Percentiles rank a stretch among this genome's conserved stretches.
phyloP scores from a whole-genome alignment of 2,113 vertebrate genomes.

The Bubo scandiacus region DNA sequence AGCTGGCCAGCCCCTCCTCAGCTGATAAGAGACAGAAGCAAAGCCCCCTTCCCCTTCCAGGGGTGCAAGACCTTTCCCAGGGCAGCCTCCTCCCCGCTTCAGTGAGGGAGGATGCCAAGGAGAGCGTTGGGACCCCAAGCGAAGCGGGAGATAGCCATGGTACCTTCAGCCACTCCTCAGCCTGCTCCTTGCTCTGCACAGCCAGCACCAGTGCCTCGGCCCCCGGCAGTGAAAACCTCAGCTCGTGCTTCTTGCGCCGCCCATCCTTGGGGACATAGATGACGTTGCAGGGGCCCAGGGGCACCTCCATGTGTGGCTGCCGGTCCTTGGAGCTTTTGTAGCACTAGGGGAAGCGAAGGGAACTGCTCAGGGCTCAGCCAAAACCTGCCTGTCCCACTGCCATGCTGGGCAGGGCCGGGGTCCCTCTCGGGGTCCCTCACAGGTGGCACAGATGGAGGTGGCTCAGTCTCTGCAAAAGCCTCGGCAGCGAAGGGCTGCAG shows the following conservation, averaged over 20 bases:
- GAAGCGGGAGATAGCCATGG: fast-evolving
- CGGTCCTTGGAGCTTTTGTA: conserved; percentile 96
- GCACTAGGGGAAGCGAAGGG: conserved; percentile 76
- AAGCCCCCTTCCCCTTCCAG: background rate
- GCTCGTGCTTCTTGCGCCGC: conserved; percentile 92
- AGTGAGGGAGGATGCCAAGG: background rate
- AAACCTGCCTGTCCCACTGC: background rate
- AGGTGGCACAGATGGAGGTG: background rate
- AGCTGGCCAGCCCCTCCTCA: background rate
- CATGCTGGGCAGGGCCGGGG: background rate
- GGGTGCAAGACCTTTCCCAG: background rate
- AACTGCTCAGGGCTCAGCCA: background rate
- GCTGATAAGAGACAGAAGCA: background rate
- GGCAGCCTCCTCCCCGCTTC: background rate
- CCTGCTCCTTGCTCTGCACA: conserved; percentile 95
- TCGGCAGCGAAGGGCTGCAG: fast-evolving
- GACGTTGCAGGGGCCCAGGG: conserved; percentile 84
- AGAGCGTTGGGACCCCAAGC: fast-evolving
- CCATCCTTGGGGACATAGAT: conserved; percentile 93
- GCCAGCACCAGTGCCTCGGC: conserved; percentile 90
- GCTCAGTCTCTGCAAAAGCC: background rate
- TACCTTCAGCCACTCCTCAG: conserved; percentile 97
- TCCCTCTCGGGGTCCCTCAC: background rate
- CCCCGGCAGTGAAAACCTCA: conserved; percentile 89
- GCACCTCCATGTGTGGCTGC: conserved; percentile 85